Evolutionary conservation across 2,113 vertebrate genomes (phyloP), one percentile per base, ranked within the genome.

Genomic region (Odontophorus gujanensis): DNA sequence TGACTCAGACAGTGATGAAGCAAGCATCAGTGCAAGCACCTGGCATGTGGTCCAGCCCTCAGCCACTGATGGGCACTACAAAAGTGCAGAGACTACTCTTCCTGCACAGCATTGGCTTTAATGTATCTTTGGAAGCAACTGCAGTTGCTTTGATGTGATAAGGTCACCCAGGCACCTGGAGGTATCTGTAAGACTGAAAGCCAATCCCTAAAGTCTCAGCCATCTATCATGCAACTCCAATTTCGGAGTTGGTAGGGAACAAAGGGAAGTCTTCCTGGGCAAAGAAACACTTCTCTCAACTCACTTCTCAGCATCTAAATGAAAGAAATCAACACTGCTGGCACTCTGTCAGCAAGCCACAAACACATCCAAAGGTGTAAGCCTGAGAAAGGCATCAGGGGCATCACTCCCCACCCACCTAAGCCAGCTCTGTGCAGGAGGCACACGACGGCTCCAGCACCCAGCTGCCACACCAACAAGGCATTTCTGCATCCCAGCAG

Each of bases 171-270:
- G 11, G 8, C 9, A 38, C 21, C n/a, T 42, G 32, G 13, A 74
- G 42, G 50, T 10, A 48, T 20, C 48, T 61, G 13, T 34, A 79
- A 74, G 74, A 79, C 79, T 43, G 58, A 92, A 94, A 89, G 42
- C 34, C 83, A 85, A 72, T 21, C 13, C 2, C 36, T 21, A 8
- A 61, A 18, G 7, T 32, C 89, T 47, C 34, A 22, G 6, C 71
- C 50, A 13, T 74, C 85, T 55, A 36, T 22, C 55, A 38, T 2
- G 7, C 32, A 84, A 13, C 22, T 34, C 22, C 6, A 16, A 42
- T 61, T 69, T 66, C 25, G 79, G 40, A 57, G 89, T 66, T 53
- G 36, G 2, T 16, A 62, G 24, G 42, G 71, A 81, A 3, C 14
- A 26, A 42, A 12, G 21, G 2, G 15, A 84, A 88, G 15, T n/a